Evolutionary conservation across 2,888 invertebrate species (phyloP), one percentile per base, ranked within the genome.

Genomic region (Drosophila acutilabella): DNA sequence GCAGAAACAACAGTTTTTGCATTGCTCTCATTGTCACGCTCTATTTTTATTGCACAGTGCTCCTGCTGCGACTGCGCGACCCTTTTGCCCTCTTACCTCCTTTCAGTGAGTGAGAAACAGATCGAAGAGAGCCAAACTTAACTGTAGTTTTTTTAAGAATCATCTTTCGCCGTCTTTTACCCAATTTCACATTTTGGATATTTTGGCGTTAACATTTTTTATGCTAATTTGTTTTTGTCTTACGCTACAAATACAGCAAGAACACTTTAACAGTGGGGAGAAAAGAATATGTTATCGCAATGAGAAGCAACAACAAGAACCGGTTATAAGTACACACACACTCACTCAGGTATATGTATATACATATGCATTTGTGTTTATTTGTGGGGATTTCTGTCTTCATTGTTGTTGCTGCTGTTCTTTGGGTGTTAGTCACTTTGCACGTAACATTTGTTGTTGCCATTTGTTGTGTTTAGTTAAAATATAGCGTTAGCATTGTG

Each of bases 401-500:
- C 42, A 47, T 52, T 42, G 56, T 38, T 60, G 36, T 48, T 68
- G 47, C n/a, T 66, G 11, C 42, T 66, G 50, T 51, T 64, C 30
- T 60, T 65, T 20, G 20, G 36, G 30, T 36, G 45, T 61, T 77
- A 73, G 78, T 74, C 68, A 74, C 56, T 52, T 61, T 36, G 53
- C 57, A 14, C 8, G 41, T 36, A 57, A 50, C 47, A 61, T n/a
- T 54, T 57, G 41, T 65, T 71, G 71, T 13, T 16, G 14, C 48
- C 47, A 48, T 44, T 10, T 16, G 18, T 52, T 40, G 36, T 26
- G 11, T 40, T 40, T 4, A 26, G 36, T 36, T 36, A 36, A 18
- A 38, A 33, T 61, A 8, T 44, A n/a, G 20, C 59, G 53, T 54
- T 48, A 48, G 8, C 50, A 36, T 36, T 50, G 50, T 67, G 74